phyloP scores from a whole-genome alignment of 1,140 invertebrate species.

The Zophobas atratus region DNA sequence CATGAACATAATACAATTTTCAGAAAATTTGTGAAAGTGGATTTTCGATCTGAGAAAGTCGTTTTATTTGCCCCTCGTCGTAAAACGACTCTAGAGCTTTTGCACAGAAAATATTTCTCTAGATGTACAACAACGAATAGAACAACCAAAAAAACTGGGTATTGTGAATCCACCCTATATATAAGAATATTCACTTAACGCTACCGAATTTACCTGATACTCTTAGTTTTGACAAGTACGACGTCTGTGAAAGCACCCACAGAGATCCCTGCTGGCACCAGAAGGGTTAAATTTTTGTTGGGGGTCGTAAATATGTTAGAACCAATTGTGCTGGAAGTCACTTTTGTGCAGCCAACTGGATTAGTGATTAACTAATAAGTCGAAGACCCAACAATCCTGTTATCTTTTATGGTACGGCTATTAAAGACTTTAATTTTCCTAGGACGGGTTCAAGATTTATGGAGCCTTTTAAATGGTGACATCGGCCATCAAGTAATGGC shows the following conservation, averaged over 20 bases:
- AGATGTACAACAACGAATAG: too few relatives aligned
- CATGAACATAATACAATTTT: slow-evolving; percentile 21
- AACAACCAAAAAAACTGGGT: too few relatives aligned
- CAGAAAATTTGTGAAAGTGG: neutral
- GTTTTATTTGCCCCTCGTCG: too few relatives aligned
- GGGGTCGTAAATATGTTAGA: neutral
- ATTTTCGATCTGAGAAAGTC: neutral
- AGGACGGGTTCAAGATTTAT: slow-evolving; percentile 32
- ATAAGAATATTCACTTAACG: too few relatives aligned
- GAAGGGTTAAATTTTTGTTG: too few relatives aligned
- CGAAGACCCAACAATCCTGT: slow-evolving; percentile 27
- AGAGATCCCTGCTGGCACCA: too few relatives aligned
- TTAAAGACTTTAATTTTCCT: slow-evolving; percentile 27
- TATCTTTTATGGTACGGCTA: slow-evolving; percentile 37
- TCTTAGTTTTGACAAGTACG: too few relatives aligned
- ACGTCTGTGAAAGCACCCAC: too few relatives aligned
- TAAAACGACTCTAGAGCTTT: too few relatives aligned
- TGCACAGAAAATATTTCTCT: neutral
- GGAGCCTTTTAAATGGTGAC: slow-evolving; percentile 19
- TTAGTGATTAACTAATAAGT: slow-evolving; percentile 9
- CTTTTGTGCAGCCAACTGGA: neutral
- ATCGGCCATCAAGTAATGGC: slow-evolving; percentile 10
- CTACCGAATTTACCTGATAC: too few relatives aligned
- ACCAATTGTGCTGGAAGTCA: slow-evolving; percentile 1
- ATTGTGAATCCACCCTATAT: too few relatives aligned